These are phyloP conservation scores for Oryzias dopingdopingensis DNA, from an alignment of 2,797 vertebrate genomes.

Conservation along the genomic window DNA sequence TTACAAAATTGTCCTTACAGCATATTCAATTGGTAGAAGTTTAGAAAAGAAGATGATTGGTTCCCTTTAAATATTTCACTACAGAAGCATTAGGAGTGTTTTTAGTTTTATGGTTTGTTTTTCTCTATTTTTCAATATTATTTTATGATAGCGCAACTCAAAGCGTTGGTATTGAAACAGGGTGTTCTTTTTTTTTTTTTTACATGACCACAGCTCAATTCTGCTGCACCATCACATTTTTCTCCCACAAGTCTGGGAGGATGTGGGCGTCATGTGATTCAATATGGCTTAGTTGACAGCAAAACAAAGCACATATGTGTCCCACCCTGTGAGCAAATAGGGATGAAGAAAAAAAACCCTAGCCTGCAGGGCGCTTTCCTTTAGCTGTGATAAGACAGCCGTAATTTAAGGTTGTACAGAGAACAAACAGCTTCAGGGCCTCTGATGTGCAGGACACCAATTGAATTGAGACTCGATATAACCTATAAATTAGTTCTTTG, in stretches of 20 bases:
- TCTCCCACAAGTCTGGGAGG: slow-evolving; percentile 55
- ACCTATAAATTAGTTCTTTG: no score
- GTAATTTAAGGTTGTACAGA: neutral
- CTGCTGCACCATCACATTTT: slow-evolving; percentile 44
- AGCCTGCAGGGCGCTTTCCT: slow-evolving; percentile 10
- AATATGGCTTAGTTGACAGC: slow-evolving; percentile 48
- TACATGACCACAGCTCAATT: slow-evolving; percentile 20
- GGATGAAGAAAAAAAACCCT: slow-evolving; percentile 3
- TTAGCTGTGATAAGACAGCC: slow-evolving; percentile 10
- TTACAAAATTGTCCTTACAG: no score
- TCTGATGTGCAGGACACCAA: slow-evolving; percentile 4
- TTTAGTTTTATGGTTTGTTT: no score
- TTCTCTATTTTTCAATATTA: no score
- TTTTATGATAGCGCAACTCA: no score
- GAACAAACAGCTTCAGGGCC: slow-evolving; percentile 7
- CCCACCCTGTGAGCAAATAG: slow-evolving; percentile 30
- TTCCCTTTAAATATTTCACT: no score
- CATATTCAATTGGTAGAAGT: no score
- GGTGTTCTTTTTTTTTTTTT: no score
- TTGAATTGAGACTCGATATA: neutral
- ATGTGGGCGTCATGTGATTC: slow-evolving; percentile 63
- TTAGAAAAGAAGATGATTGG: no score
- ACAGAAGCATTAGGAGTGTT: no score
- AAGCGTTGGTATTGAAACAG: no score
- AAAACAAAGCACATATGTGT: slow-evolving; percentile 39